Percentiles rank a stretch among this genome's conserved stretches.
phyloP scores from a whole-genome alignment of 2,113 vertebrate species.

The Polypterus bichir region DNA sequence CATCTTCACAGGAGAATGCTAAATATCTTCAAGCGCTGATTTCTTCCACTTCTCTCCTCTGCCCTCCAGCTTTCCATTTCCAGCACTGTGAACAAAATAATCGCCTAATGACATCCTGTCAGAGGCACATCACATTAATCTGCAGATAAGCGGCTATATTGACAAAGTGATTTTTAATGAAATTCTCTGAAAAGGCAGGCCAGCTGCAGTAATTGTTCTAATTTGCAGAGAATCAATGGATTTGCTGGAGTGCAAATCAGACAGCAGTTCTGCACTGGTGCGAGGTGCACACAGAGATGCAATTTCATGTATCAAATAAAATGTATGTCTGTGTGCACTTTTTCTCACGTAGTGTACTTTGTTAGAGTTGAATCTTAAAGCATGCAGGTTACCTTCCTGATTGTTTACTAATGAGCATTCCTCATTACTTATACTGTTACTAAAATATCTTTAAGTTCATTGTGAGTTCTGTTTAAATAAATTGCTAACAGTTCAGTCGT shows the following conservation, averaged over 20 bases:
- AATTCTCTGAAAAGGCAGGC: conserved; percentile 25
- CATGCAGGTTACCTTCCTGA: too few species aligned
- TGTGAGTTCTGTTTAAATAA: too few species aligned
- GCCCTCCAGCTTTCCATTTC: conserved; percentile 6
- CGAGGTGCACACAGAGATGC: too few species aligned
- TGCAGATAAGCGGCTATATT: conserved; percentile 29
- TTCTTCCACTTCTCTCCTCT: conserved; percentile 2
- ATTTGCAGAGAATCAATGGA: conserved; percentile 39
- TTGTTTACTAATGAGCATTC: too few species aligned
- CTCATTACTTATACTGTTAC: too few species aligned
- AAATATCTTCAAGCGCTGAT: not conserved
- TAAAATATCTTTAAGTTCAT: too few species aligned
- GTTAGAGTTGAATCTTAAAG: too few species aligned
- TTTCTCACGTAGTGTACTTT: too few species aligned
- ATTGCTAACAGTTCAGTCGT: too few species aligned
- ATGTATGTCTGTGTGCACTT: too few species aligned
- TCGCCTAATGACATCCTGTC: conserved; percentile 33
- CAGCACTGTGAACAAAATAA: conserved; percentile 22
- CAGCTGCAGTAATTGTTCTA: conserved; percentile 31
- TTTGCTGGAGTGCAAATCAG: conserved; percentile 39
- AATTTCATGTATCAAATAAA: too few species aligned
- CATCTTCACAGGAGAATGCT: too few species aligned
- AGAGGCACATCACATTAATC: conserved; percentile 25
- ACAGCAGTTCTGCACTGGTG: conserved; percentile 1
- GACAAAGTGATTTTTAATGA: conserved; percentile 38